Conservation (phyloP, 2,113 vertebrate species). For the Microcebus griseorufus region DNA sequence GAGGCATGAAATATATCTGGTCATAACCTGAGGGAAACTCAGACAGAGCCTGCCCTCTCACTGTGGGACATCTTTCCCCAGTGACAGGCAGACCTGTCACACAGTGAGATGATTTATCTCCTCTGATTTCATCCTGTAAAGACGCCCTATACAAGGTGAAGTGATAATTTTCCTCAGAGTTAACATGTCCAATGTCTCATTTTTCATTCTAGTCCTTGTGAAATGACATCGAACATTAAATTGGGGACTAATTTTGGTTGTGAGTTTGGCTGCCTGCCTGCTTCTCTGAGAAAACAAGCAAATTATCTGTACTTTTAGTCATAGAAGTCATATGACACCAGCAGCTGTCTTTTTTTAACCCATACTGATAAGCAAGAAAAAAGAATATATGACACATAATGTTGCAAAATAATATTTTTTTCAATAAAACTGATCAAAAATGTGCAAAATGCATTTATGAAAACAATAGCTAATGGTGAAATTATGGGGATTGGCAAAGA, state of each 20-base stretch:
- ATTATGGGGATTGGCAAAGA: background rate
- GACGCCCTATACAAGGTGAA: conserved; percentile 76
- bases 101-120: conserved; percentile 68
- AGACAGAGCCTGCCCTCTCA: background rate
- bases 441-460: background rate
- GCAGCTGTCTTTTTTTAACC: background rate
- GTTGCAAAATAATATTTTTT: background rate
- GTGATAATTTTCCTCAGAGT: conserved; percentile 78
- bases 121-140: conserved; percentile 74
- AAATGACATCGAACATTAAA: conserved; percentile 78
- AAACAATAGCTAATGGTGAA: background rate
- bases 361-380: background rate
- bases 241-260: conserved; percentile 75
- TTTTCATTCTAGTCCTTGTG: conserved; percentile 78
- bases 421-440: background rate
- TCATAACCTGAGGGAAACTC: conserved; percentile 56
- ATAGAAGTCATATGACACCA: background rate
- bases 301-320: conserved; percentile 57
- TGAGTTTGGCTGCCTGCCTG: conserved; percentile 68
- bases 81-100: conserved; percentile 72
- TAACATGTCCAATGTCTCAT: conserved; percentile 75
- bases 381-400: background rate
- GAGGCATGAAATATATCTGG: conserved; percentile 56
- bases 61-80: conserved; percentile 1
- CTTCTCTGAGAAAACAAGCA: conserved; percentile 69